phyloP scores from a whole-genome alignment of 2,888 invertebrate species.

The Scaptomyza polygonia region DNA sequence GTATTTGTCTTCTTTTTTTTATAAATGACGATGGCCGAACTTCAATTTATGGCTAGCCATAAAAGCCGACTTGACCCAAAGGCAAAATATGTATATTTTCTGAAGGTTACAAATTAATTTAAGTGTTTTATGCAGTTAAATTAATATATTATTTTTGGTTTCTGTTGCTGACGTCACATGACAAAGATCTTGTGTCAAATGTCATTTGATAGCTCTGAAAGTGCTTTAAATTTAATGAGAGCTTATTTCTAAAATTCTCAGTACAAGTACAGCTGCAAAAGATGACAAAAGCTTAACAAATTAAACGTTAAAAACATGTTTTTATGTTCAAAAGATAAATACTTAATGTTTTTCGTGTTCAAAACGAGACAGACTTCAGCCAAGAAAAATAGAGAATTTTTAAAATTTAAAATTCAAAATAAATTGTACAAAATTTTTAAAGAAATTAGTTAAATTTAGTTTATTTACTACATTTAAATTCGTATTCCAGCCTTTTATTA shows the following conservation, averaged over 20 bases:
- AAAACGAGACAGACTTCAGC: no score
- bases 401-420: no score
- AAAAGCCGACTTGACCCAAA: constrained; percentile 23
- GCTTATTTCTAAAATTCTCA: constrained; percentile 33
- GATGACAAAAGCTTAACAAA: background rate
- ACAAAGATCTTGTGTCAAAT: constrained; percentile 49
- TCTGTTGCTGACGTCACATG: constrained; percentile 44
- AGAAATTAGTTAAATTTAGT: no score
- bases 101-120: constrained; percentile 59
- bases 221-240: constrained; percentile 41
- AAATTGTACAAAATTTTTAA: no score
- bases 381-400: no score
- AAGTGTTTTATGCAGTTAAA: constrained; percentile 57
- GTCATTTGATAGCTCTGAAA: constrained; percentile 35
- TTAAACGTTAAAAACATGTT: background rate
- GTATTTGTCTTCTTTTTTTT: constrained; percentile 6
- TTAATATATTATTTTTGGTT: constrained; percentile 35
- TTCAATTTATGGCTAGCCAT: constrained; percentile 48
- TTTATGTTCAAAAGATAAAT: background rate
- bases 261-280: constrained; percentile 1
- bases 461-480: no score
- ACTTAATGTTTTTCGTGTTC: background rate
- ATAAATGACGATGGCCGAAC: constrained; percentile 40
- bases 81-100: constrained; percentile 8
- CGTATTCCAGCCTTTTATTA: constrained; percentile 1